Percentiles rank a stretch among this genome's conserved stretches.
Evolutionary conservation across 2,797 vertebrate species (phyloP).

Genomic region (Cygnus olor): DNA sequence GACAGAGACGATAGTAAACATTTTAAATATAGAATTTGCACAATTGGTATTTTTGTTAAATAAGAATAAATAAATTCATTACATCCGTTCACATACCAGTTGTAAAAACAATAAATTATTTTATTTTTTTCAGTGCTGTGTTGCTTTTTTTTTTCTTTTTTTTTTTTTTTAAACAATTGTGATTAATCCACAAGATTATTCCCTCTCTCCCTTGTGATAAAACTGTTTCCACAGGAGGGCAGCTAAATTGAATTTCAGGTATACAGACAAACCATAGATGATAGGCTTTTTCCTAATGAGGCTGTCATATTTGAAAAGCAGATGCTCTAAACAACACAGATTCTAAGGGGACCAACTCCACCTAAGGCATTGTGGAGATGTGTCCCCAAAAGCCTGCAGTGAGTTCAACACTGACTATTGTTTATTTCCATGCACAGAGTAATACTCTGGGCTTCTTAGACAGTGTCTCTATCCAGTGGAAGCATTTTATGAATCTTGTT

Average conservation of each 20-base stretch:
- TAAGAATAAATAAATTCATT: constrained; percentile 98
- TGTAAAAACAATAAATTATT: constrained; percentile 99
- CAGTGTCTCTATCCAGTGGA: background rate
- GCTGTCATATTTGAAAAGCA: background rate
- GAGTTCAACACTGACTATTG: background rate
- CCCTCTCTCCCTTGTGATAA: constrained; percentile 62
- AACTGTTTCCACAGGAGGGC: constrained; percentile 81
- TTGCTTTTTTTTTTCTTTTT: constrained; percentile 84
- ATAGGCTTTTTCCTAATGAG: background rate
- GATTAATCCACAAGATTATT: constrained; percentile 69
- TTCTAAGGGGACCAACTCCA: background rate
- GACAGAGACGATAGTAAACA: constrained; percentile 80
- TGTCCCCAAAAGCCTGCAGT: background rate
- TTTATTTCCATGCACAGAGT: background rate
- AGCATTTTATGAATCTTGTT: background rate
- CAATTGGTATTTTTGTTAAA: constrained; percentile 91
- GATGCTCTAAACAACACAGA: background rate
- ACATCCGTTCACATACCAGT: constrained; percentile 92
- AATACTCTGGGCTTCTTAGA: background rate
- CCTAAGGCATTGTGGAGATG: background rate
- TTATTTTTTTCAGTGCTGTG: constrained; percentile 93
- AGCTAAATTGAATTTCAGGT: constrained; percentile 44
- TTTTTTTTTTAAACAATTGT: constrained; percentile 65
- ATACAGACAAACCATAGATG: background rate
- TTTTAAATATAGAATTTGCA: constrained; percentile 90